Percentiles rank a stretch among this genome's conserved stretches.
These are phyloP conservation scores for Colinus virginianus DNA, from an alignment of 2,113 vertebrate species.

Conservation along the genomic window DNA sequence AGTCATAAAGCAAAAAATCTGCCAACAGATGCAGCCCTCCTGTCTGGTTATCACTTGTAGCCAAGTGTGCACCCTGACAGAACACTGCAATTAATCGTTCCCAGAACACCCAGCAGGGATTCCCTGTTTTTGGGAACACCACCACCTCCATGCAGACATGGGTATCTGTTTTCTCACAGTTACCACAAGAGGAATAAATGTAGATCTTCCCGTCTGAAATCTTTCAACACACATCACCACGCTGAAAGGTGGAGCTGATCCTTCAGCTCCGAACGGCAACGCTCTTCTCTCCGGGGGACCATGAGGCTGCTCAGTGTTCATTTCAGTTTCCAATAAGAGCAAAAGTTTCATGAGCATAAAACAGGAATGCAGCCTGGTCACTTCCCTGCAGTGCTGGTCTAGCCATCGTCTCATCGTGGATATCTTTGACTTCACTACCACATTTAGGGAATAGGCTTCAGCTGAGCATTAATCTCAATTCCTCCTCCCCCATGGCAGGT, in stretches of 20 bases:
- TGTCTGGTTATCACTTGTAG: not conserved
- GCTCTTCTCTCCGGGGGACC: not conserved
- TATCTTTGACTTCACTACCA: not conserved
- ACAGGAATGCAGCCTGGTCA: not conserved
- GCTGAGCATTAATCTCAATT: not conserved
- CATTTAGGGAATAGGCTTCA: not conserved
- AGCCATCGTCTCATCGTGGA: not conserved
- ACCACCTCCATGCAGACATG: not conserved
- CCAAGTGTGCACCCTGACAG: conserved; percentile 28
- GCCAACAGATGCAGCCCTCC: conserved; percentile 3
- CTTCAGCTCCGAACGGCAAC: not conserved
- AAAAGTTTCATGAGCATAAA: not conserved
- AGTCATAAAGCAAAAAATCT: conserved; percentile 47
- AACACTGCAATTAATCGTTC: conserved; percentile 39
- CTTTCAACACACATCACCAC: not conserved
- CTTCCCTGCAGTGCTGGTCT: not conserved
- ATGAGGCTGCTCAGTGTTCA: not conserved
- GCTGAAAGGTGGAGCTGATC: conserved; percentile 1
- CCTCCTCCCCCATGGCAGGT: not conserved
- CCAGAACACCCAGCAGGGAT: conserved; percentile 1
- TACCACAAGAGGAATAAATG: conserved; percentile 4
- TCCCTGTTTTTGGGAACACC: conserved; percentile 17
- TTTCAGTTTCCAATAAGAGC: not conserved
- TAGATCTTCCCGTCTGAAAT: not conserved
- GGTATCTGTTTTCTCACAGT: conserved; percentile 1